A percentile compares a stretch with the other conserved stretches of the same genome.
Conservation (phyloP, 2,797 vertebrate species). For the Lepilemur septentrionalis region DNA sequence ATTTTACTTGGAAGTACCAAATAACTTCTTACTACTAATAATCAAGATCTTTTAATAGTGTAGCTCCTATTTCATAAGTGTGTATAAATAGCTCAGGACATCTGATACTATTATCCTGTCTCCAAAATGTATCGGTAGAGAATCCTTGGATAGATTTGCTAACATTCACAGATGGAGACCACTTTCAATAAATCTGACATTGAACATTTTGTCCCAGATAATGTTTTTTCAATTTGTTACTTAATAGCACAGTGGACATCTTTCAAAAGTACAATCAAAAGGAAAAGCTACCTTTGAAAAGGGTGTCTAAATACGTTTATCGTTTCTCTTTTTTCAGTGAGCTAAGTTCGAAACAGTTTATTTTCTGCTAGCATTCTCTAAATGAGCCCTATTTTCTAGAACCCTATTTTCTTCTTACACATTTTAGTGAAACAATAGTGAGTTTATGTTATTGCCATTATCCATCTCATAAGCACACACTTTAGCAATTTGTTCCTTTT, state of each 20-base stretch:
- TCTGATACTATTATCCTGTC: slow-evolving; percentile 23
- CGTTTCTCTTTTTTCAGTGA: neutral
- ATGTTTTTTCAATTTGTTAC: slow-evolving; percentile 49
- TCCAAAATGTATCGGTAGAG: slow-evolving; percentile 25
- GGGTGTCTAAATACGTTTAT: neutral
- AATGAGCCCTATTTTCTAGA: neutral
- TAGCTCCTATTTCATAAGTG: neutral
- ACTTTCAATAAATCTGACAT: slow-evolving; percentile 44
- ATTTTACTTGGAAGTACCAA: neutral
- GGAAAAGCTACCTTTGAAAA: slow-evolving; percentile 12
- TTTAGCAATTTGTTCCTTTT: neutral
- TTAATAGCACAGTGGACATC: slow-evolving; percentile 41
- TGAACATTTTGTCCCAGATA: slow-evolving; percentile 47
- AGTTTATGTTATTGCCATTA: neutral
- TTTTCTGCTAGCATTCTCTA: neutral
- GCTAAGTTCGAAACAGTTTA: neutral
- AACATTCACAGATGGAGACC: slow-evolving; percentile 53
- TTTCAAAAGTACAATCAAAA: slow-evolving; percentile 44
- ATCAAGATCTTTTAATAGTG: neutral
- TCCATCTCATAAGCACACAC: neutral
- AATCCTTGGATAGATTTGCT: slow-evolving; percentile 38
- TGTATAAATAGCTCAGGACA: slow-evolving; percentile 21
- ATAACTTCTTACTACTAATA: neutral
- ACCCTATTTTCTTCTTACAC: neutral
- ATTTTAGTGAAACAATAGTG: neutral